Conservation (phyloP, 2,113 vertebrate genomes). For the Engystomops pustulosus region DNA sequence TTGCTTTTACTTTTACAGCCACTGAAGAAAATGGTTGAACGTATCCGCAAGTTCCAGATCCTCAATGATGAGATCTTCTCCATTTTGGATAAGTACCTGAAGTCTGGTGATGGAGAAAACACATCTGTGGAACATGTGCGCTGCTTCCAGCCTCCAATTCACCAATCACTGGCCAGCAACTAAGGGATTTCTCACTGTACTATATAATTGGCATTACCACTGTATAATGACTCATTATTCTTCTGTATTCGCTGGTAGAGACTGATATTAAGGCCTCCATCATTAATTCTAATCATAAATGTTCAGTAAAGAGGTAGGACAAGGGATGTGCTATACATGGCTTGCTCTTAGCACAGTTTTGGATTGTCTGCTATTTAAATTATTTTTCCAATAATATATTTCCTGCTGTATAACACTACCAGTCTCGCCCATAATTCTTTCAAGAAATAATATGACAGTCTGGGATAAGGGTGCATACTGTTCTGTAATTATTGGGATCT, state of each 20-base stretch:
- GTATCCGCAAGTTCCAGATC: slow-evolving; percentile 96
- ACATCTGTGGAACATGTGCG: slow-evolving; percentile 95
- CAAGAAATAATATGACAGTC: neutral
- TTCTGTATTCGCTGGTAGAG: slow-evolving; percentile 21
- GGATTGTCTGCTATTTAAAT: slow-evolving; percentile 23
- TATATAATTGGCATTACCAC: slow-evolving; percentile 17
- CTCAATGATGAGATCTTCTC: slow-evolving; percentile 94
- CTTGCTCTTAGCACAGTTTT: neutral
- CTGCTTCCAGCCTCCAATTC: slow-evolving; percentile 97
- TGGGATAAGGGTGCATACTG: slow-evolving; percentile 16
- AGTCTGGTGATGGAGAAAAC: slow-evolving; percentile 92
- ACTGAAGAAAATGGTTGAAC: slow-evolving; percentile 98
- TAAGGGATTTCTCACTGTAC: slow-evolving; percentile 63
- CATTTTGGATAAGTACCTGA: slow-evolving; percentile 95
- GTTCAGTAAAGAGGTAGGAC: neutral
- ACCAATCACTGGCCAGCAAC: slow-evolving; percentile 96
- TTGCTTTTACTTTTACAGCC: slow-evolving; percentile 72
- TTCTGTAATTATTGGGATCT: slow-evolving; percentile 14
- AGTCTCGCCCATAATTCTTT: neutral
- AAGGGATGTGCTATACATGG: neutral
- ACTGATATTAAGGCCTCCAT: slow-evolving; percentile 1
- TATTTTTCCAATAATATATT: slow-evolving; percentile 34
- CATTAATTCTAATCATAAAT: neutral
- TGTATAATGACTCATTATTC: slow-evolving; percentile 20
- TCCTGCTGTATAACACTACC: slow-evolving; percentile 40